phyloP scores from a whole-genome alignment of 2,888 invertebrate species.

The Tenthredo livida region DNA sequence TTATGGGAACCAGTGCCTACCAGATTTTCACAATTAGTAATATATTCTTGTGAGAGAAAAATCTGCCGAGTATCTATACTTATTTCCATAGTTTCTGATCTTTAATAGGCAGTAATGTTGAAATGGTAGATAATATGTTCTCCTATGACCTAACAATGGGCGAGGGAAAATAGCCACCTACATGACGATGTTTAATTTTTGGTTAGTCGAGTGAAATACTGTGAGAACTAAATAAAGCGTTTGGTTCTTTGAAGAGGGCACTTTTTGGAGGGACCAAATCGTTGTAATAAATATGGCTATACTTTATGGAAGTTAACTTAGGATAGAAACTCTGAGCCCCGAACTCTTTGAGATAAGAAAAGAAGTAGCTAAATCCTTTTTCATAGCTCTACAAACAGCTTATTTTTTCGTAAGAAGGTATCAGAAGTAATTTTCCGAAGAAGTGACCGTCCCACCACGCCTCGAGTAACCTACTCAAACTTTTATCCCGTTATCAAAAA shows the following conservation, averaged over 20 bases:
- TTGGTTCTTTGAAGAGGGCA: neutral
- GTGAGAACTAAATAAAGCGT: neutral
- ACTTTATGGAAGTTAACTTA: neutral
- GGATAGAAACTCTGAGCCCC: neutral
- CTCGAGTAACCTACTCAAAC: neutral
- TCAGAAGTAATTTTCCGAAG: slow-evolving; percentile 15
- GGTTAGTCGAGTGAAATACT: too few species aligned
- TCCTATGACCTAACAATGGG: too few species aligned
- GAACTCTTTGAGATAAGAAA: neutral
- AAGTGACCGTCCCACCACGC: neutral
- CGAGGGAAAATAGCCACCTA: too few species aligned
- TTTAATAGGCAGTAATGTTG: too few species aligned
- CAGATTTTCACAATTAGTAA: neutral
- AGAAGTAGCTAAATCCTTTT: neutral
- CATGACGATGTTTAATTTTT: too few species aligned
- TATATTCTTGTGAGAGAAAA: neutral
- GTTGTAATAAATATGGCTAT: neutral
- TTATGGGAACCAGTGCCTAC: neutral
- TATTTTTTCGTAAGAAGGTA: slow-evolving; percentile 23
- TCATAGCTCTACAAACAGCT: neutral
- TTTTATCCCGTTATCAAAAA: slow-evolving; percentile 2
- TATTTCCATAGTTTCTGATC: neutral
- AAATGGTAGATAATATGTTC: too few species aligned
- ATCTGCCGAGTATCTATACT: neutral
- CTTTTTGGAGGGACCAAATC: neutral